Evolutionary conservation across 2,888 invertebrate species (phyloP).

Genomic region (Nomada fucata): DNA sequence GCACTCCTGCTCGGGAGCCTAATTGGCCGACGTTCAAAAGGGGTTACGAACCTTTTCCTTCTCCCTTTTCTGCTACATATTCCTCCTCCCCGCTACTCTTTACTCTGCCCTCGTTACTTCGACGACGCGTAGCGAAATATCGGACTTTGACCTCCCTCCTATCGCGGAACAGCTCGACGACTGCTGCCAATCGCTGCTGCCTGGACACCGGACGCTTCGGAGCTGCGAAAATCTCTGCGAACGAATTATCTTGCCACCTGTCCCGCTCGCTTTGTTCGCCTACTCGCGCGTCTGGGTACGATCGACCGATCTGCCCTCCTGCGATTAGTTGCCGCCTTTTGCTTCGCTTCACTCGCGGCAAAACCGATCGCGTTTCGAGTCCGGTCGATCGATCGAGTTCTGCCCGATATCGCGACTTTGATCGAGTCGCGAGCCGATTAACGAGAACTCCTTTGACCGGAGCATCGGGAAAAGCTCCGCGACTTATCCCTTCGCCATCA

Average conservation of each 20-base stretch:
- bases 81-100: no score
- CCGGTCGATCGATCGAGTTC: slow-evolving; percentile 52
- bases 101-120: not conserved
- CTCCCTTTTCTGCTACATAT: not conserved
- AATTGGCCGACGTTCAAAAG: slow-evolving; percentile 64
- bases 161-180: not conserved
- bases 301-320: not conserved
- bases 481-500: not conserved
- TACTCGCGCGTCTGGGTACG: not conserved
- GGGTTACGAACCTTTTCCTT: slow-evolving; percentile 29
- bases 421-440: slow-evolving; percentile 70
- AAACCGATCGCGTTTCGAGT: slow-evolving; percentile 47
- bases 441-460: slow-evolving; percentile 60
- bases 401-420: slow-evolving; percentile 36
- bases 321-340: not conserved
- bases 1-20: slow-evolving; percentile 67
- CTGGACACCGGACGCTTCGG: not conserved
- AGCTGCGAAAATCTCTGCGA: slow-evolving; percentile 48
- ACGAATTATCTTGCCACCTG: slow-evolving; percentile 42
- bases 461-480: slow-evolving; percentile 37
- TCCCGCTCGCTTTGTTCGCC: slow-evolving; percentile 3
- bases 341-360: slow-evolving; percentile 7
- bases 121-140: no score
- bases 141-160: no score
- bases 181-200: not conserved